Base-by-base conservation (phyloP, 2,888 invertebrate species). In the Calliopum simillimum region DNA sequence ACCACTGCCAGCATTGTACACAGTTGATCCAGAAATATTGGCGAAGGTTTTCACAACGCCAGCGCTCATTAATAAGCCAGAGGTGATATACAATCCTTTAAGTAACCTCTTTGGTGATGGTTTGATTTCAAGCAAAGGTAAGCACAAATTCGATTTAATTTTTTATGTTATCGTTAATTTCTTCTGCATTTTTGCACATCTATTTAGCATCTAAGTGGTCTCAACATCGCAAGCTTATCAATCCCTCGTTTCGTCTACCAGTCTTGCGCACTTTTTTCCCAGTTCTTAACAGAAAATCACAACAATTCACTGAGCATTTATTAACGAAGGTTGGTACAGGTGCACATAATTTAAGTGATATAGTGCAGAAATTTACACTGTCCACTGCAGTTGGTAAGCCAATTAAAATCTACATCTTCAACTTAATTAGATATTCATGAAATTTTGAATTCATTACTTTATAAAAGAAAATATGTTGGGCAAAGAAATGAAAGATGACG, bases 31-130 rank as follows among this genome's bases (percentile, higher is more conserved):
- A 21, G 43, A 21, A 6, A 21, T 64, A 23, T 12, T 64, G n/a
- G 53, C 51, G 33, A 51, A 64, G 25, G 43, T 64, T 3, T 41
- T 51, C 41, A 41, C 51, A 3, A 51, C 64, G 12, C 14, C 51
- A 0, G 53, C 23, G 14, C 53, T 64, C 41, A 3, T 33, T 4
- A 64, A 64, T 21, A 64, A 53, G 23, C n/a, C 51, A 8, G 51
- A 64, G 25, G 16, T 64, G 16, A 3, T 64, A 19, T 64, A 51
- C 13, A 16, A 8, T n/a, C 53, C 53, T 3, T 43, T 64, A 5
- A 51, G 51, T 23, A 53, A 64, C 16, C n/a, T 64, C 16, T 64
- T 64, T 43, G 64, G 64, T 25, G 64, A 64, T 41, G 64, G 64
- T 12, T n/a, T 64, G 23, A 41, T 64, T 16, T 64, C 64, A 8